Percentiles rank a stretch among this genome's conserved stretches.
Conservation (phyloP, 30 jellyfish, hydroid and myxozoan genomes). For the Aurelia aurita region DNA sequence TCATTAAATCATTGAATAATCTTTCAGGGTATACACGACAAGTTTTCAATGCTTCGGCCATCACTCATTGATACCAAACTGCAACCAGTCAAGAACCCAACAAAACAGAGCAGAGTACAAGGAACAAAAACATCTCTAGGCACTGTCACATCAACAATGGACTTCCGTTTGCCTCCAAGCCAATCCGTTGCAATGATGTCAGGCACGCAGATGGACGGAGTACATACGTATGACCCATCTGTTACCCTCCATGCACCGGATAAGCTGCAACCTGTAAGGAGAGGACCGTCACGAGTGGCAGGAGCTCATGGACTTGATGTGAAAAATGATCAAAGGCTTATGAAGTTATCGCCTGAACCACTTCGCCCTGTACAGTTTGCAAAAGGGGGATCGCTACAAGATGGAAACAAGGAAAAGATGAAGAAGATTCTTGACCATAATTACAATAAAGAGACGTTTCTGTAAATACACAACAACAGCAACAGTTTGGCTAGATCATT, state of each 20-base stretch:
- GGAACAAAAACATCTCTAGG: constrained; percentile 18
- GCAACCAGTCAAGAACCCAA: constrained; percentile 54
- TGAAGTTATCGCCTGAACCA: constrained; percentile 62
- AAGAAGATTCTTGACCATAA: constrained; percentile 26
- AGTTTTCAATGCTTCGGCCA: constrained; percentile 51
- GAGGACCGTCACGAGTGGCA: constrained; percentile 71
- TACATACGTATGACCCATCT: constrained; percentile 28
- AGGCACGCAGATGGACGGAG: constrained; percentile 9
- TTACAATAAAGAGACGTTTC: constrained; percentile 62
- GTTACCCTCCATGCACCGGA: constrained; percentile 62
- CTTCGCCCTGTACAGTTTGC: constrained; percentile 65
- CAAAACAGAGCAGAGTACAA: constrained; percentile 28
- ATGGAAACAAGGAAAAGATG: constrained; percentile 27
- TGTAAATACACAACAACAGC: background rate
- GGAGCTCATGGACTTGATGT: constrained; percentile 51
- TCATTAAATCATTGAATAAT: background rate
- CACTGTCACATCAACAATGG: constrained; percentile 22
- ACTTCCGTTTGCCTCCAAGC: constrained; percentile 47
- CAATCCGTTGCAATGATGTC: constrained; percentile 41
- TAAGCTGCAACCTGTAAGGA: constrained; percentile 66
- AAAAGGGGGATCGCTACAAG: constrained; percentile 32
- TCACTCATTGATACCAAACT: constrained; percentile 63
- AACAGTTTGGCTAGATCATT: no score
- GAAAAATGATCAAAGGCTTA: constrained; percentile 46
- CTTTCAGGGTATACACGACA: constrained; percentile 41